A percentile compares a stretch with the other conserved stretches of the same genome.
Conservation (phyloP, 2,797 vertebrate species). For the Sitta carolinensis region DNA sequence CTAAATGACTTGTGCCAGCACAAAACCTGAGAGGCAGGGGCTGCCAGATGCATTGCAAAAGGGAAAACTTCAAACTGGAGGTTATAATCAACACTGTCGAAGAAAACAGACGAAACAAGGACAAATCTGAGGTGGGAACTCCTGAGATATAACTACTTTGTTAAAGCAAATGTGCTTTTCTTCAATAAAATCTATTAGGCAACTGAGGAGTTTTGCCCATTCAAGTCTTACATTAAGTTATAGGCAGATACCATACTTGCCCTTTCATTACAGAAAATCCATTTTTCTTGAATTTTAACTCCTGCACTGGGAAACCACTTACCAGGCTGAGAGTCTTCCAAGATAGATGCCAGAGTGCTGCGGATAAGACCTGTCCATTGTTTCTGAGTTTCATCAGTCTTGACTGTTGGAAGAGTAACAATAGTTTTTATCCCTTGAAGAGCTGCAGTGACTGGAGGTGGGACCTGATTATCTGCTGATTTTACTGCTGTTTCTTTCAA, state of each 20-base stretch:
- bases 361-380: conserved; percentile 93
- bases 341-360: conserved; percentile 92
- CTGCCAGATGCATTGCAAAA: not conserved
- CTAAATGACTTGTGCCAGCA: not conserved
- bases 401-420: conserved; percentile 88
- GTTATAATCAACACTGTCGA: not conserved
- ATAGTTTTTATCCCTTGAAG: conserved; percentile 95
- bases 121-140: not conserved
- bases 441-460: conserved; percentile 87
- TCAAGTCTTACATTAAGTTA: not conserved
- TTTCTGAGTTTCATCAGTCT: conserved; percentile 83
- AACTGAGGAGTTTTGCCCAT: not conserved
- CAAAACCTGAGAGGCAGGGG: not conserved
- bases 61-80: not conserved
- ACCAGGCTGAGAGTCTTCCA: conserved; percentile 94
- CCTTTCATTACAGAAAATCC: not conserved
- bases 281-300: not conserved
- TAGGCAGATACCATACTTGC: not conserved
- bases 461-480: conserved; percentile 84
- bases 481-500: conserved; percentile 93
- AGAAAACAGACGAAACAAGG: not conserved
- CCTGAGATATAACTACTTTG: not conserved
- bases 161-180: not conserved
- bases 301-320: conserved; percentile 7
- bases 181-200: not conserved